Evolutionary conservation across 2,797 vertebrate species (phyloP), one percentile per base, ranked within the genome.

Genomic region (Geotrypetes seraphini): DNA sequence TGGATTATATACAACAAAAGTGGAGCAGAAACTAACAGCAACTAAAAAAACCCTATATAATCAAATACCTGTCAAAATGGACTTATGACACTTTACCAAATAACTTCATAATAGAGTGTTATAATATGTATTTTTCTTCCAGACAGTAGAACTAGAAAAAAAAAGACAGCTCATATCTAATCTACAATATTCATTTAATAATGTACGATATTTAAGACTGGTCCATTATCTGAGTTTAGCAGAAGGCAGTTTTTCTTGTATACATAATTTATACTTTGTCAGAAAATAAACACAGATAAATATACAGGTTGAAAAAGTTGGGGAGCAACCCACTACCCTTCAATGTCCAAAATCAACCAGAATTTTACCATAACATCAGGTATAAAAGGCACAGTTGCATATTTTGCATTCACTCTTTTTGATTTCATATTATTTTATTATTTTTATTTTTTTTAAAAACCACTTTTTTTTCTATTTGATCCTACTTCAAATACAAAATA

Each of bases 331-430:
- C 80, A 74, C 73, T 78, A 64, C 67, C 77, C 79, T 68, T 82
- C 53, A 68, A 48, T 62, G 49, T 87, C 79, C 78, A 79, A 87
- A 87, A 79, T 87, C 75, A 85, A 81, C 80, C 80, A 83, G 87
- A 79, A 67, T 76, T 75, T 72, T 83, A 87, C 81, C 86, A 83
- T 91, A 91, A 90, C 88, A 71, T 81, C 77, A 75, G 90, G 87
- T 96, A 96, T 91, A 97, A 97, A 98, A 97, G 95, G 94, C 94
- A 97, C 94, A 89, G 85, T 96, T 96, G 93, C 93, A 96, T 95
- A 91, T 89, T 85, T 96, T 82, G 91, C 90, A 96, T 98, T 98
- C 91, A 90, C 85, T 82, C 87, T 82, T 82, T 71, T 69, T 62
- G 48, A 56, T 73, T 60, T 75, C 66, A 75, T 66, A 71, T 60